Evolutionary conservation across 1,140 invertebrate species (phyloP).

Genomic region (Carcinoscorpius rotundicauda): DNA sequence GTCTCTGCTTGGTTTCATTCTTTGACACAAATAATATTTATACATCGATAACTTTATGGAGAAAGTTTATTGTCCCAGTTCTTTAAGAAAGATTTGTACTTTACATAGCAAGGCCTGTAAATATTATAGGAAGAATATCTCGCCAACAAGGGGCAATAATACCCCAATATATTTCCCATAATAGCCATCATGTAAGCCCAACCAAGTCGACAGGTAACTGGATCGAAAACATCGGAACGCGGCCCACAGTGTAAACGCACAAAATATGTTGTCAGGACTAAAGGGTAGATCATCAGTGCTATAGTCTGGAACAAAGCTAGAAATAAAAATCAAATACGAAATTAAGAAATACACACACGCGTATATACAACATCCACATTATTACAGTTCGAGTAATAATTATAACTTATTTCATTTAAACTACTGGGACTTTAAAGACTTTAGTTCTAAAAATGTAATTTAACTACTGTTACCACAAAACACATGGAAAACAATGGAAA

Average conservation of each 20-base stretch:
- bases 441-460: no score
- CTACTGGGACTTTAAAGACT: no score
- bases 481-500: no score
- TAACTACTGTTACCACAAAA: no score
- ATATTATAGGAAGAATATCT: slow-evolving; percentile 13
- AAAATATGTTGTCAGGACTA: slow-evolving; percentile 14
- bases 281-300: slow-evolving; percentile 10
- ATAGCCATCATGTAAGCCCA: slow-evolving; percentile 17
- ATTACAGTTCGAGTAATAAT: no score
- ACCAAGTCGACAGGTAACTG: slow-evolving; percentile 12
- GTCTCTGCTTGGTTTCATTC: no score
- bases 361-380: no score
- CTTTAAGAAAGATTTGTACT: no score
- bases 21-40: no score
- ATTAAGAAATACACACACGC: neutral
- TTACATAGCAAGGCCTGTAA: slow-evolving; percentile 1
- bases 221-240: slow-evolving; percentile 3
- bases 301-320: slow-evolving; percentile 14
- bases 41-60: no score
- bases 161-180: slow-evolving; percentile 13
- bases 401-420: no score
- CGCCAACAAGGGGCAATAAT: slow-evolving; percentile 20
- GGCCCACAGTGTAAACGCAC: slow-evolving; percentile 12
- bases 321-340: neutral
- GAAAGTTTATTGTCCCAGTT: no score